Percentiles rank a stretch among this genome's conserved stretches.
These are phyloP conservation scores for Pyrrhopygopsis socrates DNA, from an alignment of 2,888 invertebrate species.

Conservation along the genomic window DNA sequence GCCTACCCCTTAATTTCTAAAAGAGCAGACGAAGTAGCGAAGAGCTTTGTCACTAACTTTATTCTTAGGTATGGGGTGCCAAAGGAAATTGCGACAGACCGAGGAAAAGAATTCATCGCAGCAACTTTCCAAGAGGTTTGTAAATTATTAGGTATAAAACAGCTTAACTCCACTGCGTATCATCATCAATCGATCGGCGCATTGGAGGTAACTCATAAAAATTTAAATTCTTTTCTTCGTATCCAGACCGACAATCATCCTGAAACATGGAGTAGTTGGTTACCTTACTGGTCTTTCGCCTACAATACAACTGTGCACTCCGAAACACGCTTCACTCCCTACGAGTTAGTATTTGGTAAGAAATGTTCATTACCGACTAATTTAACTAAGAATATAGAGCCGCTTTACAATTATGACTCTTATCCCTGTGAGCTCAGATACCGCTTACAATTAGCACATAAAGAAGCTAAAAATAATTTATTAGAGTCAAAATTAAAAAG, in stretches of 20 bases:
- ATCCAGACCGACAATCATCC: conserved; percentile 58
- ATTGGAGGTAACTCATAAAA: conserved; percentile 60
- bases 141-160: conserved; percentile 73
- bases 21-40: conserved; percentile 47
- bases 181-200: conserved; percentile 70
- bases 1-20: conserved; percentile 56
- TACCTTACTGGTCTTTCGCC: conserved; percentile 65
- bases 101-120: conserved; percentile 67
- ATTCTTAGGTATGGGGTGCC: conserved; percentile 73
- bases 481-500: not conserved
- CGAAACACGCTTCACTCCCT: conserved; percentile 49
- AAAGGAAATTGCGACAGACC: conserved; percentile 61
- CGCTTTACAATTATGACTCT: not conserved
- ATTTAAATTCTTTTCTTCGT: conserved; percentile 48
- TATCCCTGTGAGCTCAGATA: conserved; percentile 7
- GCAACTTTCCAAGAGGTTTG: conserved; percentile 69
- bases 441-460: conserved; percentile 16
- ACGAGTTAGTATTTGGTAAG: conserved; percentile 39
- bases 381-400: no score
- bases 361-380: conserved; percentile 35
- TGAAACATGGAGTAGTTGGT: conserved; percentile 52
- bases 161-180: conserved; percentile 71
- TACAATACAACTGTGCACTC: conserved; percentile 58
- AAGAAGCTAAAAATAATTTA: conserved; percentile 7
- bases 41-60: conserved; percentile 69